phyloP scores from a whole-genome alignment of 1,140 invertebrate species.

The Drosophila ogumai region DNA sequence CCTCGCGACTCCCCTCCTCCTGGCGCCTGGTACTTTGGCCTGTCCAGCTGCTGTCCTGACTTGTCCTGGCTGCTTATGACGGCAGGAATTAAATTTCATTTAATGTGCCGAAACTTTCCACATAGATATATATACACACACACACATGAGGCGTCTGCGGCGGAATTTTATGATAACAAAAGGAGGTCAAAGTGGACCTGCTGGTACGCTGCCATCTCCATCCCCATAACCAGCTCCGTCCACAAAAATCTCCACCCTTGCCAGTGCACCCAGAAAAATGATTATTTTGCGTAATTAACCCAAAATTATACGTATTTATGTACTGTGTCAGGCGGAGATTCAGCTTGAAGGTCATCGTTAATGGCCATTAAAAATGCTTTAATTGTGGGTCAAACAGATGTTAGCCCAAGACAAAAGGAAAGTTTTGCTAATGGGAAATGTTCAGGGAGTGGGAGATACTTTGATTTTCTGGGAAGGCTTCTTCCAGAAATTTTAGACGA shows the following conservation, averaged over 20 bases:
- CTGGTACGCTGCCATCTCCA: conserved; percentile 22
- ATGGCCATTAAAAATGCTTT: conserved; percentile 54
- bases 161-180: conserved; percentile 77
- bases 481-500: not conserved
- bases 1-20: conserved; percentile 3
- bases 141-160: conserved; percentile 61
- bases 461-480: not conserved
- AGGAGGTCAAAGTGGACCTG: conserved; percentile 69
- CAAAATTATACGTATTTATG: conserved; percentile 72
- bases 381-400: conserved; percentile 50
- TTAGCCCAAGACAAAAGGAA: conserved; percentile 37
- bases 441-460: not conserved
- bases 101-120: conserved; percentile 78
- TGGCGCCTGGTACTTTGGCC: conserved; percentile 53
- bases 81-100: conserved; percentile 81
- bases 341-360: conserved; percentile 59
- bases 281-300: conserved; percentile 77
- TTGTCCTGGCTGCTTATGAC: conserved; percentile 65
- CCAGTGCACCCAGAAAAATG: conserved; percentile 52
- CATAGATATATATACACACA: conserved; percentile 44
- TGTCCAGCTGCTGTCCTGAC: conserved; percentile 66
- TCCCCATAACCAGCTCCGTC: not conserved
- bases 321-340: conserved; percentile 48
- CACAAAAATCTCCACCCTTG: conserved; percentile 2
- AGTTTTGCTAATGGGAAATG: conserved; percentile 39